Evolutionary conservation across 2,113 vertebrate species (phyloP), one percentile per base, ranked within the genome.

Genomic region (Petrocephalus microphthalmus): DNA sequence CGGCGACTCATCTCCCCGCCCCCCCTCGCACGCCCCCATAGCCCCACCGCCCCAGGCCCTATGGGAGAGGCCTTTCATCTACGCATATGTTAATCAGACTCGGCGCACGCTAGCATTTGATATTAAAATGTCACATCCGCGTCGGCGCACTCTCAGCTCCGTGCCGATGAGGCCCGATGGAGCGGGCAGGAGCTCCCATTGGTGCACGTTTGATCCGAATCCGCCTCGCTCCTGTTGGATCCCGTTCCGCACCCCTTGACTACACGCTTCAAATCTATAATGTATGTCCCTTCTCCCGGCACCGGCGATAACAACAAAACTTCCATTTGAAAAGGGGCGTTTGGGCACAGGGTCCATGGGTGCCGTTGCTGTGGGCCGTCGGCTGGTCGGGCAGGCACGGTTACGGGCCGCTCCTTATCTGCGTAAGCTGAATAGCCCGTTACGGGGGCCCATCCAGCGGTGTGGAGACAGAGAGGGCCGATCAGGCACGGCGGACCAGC

Each of bases 51-150:
- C 52, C 37, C 71, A 78, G 74, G 74, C 56, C 56, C 10, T 60
- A 56, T 10, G 88, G 71, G 51, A 51, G 88, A 45, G 19, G 47
- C 56, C 82, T 89, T 89, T 89, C 89, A 89, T 85, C 87, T 51
- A 53, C 47, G 64, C 88, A 83, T 88, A 89, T 89, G 74, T 86
- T 89, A 82, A 89, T 57, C 81, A 90, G 82, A 53, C 67, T n/a
- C 25, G 33, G 83, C 47, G 60, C 86, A 85, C 37, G 83, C 49
- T 57, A 82, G 45, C 87, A 89, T 89, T 89, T 56, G 15, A 89
- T 90, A 88, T 88, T 89, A 88, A 89, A 90, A 90, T 87, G 87
- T 90, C 88, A 89, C 84, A 67, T 60, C 64, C 87, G n/a, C 57
- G 88, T 56, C 37, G 87, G 53, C 17, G 29, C 1, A 29, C 45